phyloP scores from a whole-genome alignment of 2,888 invertebrate genomes.

The Isoperla grammatica region DNA sequence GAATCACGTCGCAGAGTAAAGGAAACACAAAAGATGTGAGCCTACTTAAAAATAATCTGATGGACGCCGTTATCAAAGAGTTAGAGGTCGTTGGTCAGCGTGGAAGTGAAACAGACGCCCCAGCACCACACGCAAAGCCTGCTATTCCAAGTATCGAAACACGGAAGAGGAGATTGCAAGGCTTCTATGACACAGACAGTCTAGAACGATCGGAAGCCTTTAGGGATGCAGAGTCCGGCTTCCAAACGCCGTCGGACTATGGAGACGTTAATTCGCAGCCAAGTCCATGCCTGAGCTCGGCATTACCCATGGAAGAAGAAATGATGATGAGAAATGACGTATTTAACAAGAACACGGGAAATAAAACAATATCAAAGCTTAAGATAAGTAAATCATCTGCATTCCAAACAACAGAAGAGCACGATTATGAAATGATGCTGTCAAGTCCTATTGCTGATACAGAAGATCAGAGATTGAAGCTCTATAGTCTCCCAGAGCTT shows the following conservation, averaged over 20 bases:
- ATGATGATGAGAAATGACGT: conserved; percentile 72
- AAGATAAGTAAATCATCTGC: conserved; percentile 34
- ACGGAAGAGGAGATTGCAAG: conserved; percentile 10
- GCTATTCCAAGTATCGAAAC: conserved; percentile 9
- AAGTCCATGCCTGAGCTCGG: conserved; percentile 66
- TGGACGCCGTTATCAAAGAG: conserved; percentile 46
- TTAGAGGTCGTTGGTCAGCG: conserved; percentile 36
- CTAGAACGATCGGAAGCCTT: conserved; percentile 51
- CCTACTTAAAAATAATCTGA: conserved; percentile 39
- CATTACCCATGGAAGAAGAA: conserved; percentile 73
- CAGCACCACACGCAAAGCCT: conserved; percentile 17
- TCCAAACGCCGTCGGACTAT: conserved; percentile 54
- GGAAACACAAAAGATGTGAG: background rate
- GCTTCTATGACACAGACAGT: conserved; percentile 63
- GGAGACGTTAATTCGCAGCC: conserved; percentile 63
- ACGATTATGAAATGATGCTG: conserved; percentile 46
- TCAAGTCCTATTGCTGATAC: conserved; percentile 38
- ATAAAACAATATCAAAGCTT: conserved; percentile 47
- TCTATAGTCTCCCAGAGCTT: conserved; percentile 28
- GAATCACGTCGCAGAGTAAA: background rate
- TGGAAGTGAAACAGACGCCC: conserved; percentile 9
- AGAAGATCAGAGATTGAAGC: conserved; percentile 30
- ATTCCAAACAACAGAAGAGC: conserved; percentile 39
- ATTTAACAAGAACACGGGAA: conserved; percentile 57
- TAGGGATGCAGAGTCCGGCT: conserved; percentile 32